These are phyloP conservation scores for Drosophila arizonae DNA, from an alignment of 1,140 invertebrate genomes.

Conservation along the genomic window DNA sequence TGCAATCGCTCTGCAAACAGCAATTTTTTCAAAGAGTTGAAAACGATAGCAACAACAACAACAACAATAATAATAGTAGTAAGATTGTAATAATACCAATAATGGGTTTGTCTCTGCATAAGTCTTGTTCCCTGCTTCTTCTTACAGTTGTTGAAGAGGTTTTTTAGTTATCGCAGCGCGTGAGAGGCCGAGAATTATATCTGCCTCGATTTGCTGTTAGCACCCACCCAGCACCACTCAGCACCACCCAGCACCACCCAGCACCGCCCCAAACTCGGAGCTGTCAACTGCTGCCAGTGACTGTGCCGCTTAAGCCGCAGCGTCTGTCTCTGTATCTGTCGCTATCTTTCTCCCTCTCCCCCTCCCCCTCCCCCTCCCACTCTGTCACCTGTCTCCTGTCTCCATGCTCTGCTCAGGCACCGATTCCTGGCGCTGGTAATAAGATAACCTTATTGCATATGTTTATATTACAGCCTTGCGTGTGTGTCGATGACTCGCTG, in stretches of 20 bases:
- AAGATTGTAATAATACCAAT: not conserved
- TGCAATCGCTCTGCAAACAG: too few relatives aligned
- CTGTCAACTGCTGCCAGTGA: slow-evolving; percentile 40
- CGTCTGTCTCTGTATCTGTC: not conserved
- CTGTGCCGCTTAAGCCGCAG: slow-evolving; percentile 1
- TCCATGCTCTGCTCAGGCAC: slow-evolving; percentile 18
- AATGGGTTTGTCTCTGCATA: not conserved
- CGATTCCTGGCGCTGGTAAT: slow-evolving; percentile 53
- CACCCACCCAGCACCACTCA: slow-evolving; percentile 2
- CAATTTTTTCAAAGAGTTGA: not conserved
- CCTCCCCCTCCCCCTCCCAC: not conserved
- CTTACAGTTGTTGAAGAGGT: not conserved
- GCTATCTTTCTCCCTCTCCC: too few relatives aligned
- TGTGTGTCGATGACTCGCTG: not conserved
- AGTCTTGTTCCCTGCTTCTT: not conserved
- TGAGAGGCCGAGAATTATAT: slow-evolving; percentile 48
- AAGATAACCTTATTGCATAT: slow-evolving; percentile 81
- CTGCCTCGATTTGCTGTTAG: slow-evolving; percentile 63
- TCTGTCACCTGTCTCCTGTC: slow-evolving; percentile 7
- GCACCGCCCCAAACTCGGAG: slow-evolving; percentile 11
- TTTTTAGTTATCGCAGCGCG: slow-evolving; percentile 1
- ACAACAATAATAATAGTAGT: not conserved
- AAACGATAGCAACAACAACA: not conserved
- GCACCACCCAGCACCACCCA: not conserved
- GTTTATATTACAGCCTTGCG: slow-evolving; percentile 68